These are phyloP conservation scores for Dipodomys spectabilis DNA, from an alignment of 2,113 vertebrate genomes.

Conservation along the genomic window DNA sequence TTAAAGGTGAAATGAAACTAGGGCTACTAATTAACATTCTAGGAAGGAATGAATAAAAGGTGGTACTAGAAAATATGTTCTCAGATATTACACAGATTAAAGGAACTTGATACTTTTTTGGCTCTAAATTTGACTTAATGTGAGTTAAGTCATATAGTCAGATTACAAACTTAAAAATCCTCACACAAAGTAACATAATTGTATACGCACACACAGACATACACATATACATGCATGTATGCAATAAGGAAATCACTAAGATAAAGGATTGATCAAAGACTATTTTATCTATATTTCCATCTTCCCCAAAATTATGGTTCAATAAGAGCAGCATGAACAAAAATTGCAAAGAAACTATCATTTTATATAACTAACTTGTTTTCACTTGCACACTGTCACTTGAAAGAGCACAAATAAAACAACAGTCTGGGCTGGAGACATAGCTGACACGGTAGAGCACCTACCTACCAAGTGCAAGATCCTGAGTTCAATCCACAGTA, in stretches of 20 bases:
- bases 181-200: neutral
- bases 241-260: constrained; percentile 19
- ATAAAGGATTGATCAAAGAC: constrained; percentile 26
- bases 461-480: too few relatives aligned
- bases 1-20: constrained; percentile 57
- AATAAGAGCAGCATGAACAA: neutral
- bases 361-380: constrained; percentile 56
- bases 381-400: constrained; percentile 28
- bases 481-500: too few relatives aligned
- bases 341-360: constrained; percentile 25
- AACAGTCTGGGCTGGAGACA: neutral
- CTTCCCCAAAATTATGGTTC: constrained; percentile 18
- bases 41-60: neutral
- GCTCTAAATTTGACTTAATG: constrained; percentile 40
- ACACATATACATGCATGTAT: neutral
- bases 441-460: too few relatives aligned
- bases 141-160: neutral
- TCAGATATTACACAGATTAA: constrained; percentile 24
- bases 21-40: constrained; percentile 7
- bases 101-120: neutral
- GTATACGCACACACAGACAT: neutral
- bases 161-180: constrained; percentile 14
- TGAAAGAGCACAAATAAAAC: constrained; percentile 47
- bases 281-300: constrained; percentile 25
- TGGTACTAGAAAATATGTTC: neutral